phyloP scores from a whole-genome alignment of 2,888 invertebrate genomes.

The Meta bourneti region DNA sequence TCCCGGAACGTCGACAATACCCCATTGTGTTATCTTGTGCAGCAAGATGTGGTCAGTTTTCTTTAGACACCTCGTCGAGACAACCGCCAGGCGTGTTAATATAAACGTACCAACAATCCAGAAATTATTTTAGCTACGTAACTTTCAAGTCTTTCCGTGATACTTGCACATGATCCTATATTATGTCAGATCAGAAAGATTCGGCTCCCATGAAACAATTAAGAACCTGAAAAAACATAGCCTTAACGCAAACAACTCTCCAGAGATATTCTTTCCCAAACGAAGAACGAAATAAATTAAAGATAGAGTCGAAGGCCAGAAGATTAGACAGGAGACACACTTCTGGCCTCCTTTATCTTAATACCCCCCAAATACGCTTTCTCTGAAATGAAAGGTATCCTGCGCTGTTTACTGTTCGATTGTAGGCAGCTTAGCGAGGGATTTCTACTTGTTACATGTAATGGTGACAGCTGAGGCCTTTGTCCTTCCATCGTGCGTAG shows the following conservation, averaged over 20 bases:
- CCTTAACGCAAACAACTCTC: background rate
- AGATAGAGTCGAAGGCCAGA: background rate
- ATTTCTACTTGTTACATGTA: constrained; percentile 55
- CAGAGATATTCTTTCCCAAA: constrained; percentile 9
- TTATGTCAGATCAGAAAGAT: too few species aligned
- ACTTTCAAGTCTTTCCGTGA: too few species aligned
- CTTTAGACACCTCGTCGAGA: too few species aligned
- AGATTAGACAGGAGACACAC: constrained; percentile 71
- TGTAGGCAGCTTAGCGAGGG: constrained; percentile 42
- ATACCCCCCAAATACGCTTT: constrained; percentile 39
- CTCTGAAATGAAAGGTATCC: constrained; percentile 4
- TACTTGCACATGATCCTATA: too few species aligned
- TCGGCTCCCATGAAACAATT: too few species aligned
- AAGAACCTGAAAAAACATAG: background rate
- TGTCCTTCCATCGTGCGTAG: constrained; percentile 11
- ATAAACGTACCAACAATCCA: too few species aligned
- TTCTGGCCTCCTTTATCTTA: constrained; percentile 63
- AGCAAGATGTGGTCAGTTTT: too few species aligned
- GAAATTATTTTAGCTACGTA: too few species aligned
- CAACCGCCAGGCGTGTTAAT: too few species aligned
- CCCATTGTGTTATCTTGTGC: too few species aligned
- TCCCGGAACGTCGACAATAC: too few species aligned
- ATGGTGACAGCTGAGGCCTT: constrained; percentile 10
- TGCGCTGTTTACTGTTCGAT: constrained; percentile 48
- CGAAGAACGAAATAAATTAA: background rate